Percentiles rank a stretch among this genome's conserved stretches.
Evolutionary conservation across 1,140 invertebrate genomes (phyloP).

Genomic region (Theocolax elegans): DNA sequence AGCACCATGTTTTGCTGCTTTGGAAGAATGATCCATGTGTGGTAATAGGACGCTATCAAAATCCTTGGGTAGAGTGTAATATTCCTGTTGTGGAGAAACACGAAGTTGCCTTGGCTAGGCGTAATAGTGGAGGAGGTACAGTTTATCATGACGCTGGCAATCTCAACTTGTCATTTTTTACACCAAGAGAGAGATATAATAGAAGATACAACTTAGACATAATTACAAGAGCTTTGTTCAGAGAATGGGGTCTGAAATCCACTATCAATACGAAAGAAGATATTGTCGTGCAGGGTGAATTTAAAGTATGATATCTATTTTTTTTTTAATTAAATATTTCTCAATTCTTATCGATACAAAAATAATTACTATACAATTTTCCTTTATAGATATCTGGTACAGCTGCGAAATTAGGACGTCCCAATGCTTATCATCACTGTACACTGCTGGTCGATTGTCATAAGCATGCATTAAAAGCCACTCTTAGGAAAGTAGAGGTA

Average conservation of each 20-base stretch:
- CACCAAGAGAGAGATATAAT: constrained; percentile 80
- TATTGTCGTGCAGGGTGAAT: constrained; percentile 81
- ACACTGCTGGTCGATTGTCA: constrained; percentile 89
- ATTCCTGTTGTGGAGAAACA: constrained; percentile 72
- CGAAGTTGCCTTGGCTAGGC: constrained; percentile 80
- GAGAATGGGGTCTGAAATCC: constrained; percentile 81
- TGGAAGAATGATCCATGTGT: constrained; percentile 94
- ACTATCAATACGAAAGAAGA: constrained; percentile 84
- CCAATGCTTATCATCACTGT: constrained; percentile 94
- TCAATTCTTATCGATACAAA: not conserved
- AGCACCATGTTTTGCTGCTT: constrained; percentile 85
- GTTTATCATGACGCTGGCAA: constrained; percentile 97
- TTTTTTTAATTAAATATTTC: not conserved
- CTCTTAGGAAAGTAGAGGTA: constrained; percentile 76
- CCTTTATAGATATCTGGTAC: constrained; percentile 84
- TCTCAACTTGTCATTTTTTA: constrained; percentile 92
- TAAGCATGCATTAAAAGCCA: constrained; percentile 75
- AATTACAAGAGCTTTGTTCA: constrained; percentile 81
- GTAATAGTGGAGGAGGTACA: constrained; percentile 95
- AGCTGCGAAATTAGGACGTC: constrained; percentile 86
- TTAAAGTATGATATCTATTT: constrained; percentile 75
- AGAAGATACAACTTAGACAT: constrained; percentile 87
- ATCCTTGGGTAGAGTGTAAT: constrained; percentile 94
- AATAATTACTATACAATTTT: constrained; percentile 7
- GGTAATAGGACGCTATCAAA: constrained; percentile 96